These are phyloP conservation scores for Elephantulus edwardii DNA, from an alignment of 2,113 vertebrate species.

Conservation along the genomic window DNA sequence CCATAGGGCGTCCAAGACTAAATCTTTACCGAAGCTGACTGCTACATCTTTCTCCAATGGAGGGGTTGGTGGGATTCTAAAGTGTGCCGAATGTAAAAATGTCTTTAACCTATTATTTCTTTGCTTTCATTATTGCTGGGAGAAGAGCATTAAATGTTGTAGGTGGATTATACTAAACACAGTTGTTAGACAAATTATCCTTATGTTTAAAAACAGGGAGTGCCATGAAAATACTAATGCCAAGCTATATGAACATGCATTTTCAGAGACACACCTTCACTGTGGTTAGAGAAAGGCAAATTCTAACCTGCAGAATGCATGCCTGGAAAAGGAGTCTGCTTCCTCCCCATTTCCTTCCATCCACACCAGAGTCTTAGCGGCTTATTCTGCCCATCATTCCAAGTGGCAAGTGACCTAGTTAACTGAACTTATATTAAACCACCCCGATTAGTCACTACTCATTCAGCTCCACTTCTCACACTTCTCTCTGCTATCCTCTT, in stretches of 20 bases:
- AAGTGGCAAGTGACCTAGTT: conserved; percentile 38
- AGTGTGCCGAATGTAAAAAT: neutral
- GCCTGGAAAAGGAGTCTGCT: neutral
- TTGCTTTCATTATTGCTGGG: conserved; percentile 27
- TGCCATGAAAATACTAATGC: neutral
- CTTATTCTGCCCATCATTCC: conserved; percentile 20
- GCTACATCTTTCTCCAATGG: neutral
- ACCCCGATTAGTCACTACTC: conserved; percentile 1
- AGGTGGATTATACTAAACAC: conserved; percentile 34
- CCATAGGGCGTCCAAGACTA: neutral
- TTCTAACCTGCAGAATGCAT: conserved; percentile 57
- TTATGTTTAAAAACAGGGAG: neutral
- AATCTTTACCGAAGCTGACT: neutral
- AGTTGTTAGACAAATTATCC: conserved; percentile 16
- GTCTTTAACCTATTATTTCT: neutral
- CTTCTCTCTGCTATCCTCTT: neutral
- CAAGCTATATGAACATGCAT: neutral
- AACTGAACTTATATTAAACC: neutral
- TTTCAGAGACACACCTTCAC: conserved; percentile 45
- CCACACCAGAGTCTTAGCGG: neutral
- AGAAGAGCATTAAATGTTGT: neutral
- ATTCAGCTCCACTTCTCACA: neutral
- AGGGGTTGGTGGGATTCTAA: neutral
- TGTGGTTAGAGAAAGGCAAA: conserved; percentile 33
- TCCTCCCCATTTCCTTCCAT: neutral